Evolutionary conservation across 2,797 vertebrate genomes (phyloP).

Genomic region (Myotis findleyi): DNA sequence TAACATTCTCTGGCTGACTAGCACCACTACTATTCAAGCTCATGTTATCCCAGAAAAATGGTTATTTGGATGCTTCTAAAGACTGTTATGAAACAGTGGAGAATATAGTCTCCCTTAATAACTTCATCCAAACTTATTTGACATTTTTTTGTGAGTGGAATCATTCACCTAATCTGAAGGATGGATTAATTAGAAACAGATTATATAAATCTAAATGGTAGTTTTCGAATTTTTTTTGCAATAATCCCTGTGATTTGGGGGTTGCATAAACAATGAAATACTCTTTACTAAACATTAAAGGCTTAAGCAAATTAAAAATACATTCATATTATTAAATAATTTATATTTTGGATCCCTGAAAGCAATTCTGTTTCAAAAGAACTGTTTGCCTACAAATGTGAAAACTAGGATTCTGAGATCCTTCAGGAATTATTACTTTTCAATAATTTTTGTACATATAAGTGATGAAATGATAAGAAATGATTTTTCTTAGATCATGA

Average conservation of each 20-base stretch:
- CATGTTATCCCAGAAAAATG: not conserved
- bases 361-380: not conserved
- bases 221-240: not conserved
- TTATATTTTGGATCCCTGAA: not conserved
- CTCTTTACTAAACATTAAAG: not conserved
- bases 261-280: slow-evolving; percentile 33
- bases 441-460: not conserved
- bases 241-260: not conserved
- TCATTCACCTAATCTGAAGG: not conserved
- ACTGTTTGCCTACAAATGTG: not conserved
- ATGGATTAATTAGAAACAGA: not conserved
- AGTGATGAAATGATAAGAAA: not conserved
- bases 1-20: not conserved
- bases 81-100: not conserved
- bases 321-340: not conserved
- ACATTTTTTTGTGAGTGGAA: not conserved
- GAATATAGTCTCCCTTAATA: not conserved
- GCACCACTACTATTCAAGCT: not conserved
- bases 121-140: not conserved
- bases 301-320: not conserved
- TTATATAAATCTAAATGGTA: not conserved
- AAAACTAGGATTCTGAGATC: not conserved
- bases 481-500: not conserved
- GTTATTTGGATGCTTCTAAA: not conserved
- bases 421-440: slow-evolving; percentile 15